Conservation (phyloP, 2,113 vertebrate genomes). For the Alethe diademata region DNA sequence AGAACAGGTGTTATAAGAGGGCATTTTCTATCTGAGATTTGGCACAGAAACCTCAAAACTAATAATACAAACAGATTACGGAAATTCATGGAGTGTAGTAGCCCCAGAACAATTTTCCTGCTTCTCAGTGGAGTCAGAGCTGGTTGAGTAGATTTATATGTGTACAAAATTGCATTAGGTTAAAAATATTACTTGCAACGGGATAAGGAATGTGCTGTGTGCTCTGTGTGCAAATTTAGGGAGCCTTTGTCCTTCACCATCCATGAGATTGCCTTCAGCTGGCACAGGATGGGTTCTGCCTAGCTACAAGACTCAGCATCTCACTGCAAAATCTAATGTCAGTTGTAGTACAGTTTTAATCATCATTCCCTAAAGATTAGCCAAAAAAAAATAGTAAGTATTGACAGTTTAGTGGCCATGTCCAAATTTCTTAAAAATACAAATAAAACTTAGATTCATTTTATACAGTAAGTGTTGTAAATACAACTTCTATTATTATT, state of each 20-base stretch:
- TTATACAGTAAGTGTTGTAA: background rate
- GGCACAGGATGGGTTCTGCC: background rate
- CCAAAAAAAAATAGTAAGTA: background rate
- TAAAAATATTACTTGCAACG: background rate
- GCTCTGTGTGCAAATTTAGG: background rate
- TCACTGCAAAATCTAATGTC: background rate
- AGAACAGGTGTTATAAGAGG: background rate
- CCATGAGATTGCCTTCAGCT: background rate
- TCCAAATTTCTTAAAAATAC: background rate
- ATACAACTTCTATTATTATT: background rate
- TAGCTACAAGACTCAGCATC: fast-evolving
- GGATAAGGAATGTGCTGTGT: background rate
- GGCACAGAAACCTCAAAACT: background rate
- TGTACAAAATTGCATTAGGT: background rate
- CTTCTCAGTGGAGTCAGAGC: background rate
- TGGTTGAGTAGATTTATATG: background rate
- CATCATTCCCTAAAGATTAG: background rate
- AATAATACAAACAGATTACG: background rate
- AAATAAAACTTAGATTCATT: background rate
- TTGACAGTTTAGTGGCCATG: background rate
- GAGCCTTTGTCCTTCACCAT: background rate
- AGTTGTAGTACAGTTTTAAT: background rate
- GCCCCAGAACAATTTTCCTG: background rate
- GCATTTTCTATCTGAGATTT: background rate
- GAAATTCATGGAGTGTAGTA: background rate